A percentile compares a stretch with the other conserved stretches of the same genome.
These are phyloP conservation scores for Chirona hameri DNA, from an alignment of 2,888 invertebrate genomes.

Conservation along the genomic window DNA sequence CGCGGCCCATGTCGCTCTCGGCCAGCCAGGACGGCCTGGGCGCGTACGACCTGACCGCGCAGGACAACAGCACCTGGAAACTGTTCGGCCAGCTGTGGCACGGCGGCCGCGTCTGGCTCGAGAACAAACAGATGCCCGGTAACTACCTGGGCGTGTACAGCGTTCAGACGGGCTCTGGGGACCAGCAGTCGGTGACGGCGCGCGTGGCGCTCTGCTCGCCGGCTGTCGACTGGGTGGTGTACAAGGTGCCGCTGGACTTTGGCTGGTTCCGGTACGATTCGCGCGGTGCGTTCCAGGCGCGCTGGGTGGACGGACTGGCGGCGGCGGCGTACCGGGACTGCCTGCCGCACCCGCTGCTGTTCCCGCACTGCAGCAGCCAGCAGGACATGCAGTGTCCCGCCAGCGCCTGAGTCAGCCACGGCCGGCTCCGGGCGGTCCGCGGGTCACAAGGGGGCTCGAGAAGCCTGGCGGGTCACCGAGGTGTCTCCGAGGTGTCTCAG, in stretches of 20 bases:
- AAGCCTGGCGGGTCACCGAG: too few species aligned
- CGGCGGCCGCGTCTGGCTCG: constrained; percentile 27
- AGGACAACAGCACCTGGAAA: constrained; percentile 22
- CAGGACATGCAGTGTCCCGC: not conserved
- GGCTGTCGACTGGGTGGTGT: constrained; percentile 24
- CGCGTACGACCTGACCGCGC: constrained; percentile 3
- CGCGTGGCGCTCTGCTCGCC: not conserved
- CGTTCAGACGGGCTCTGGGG: too few species aligned
- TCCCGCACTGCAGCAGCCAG: constrained; percentile 6
- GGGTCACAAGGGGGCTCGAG: too few species aligned
- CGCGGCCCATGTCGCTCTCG: not conserved
- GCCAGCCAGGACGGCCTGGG: not conserved
- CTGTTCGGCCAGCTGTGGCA: constrained; percentile 1
- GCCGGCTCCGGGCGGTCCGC: too few species aligned
- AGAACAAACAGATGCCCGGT: constrained; percentile 6
- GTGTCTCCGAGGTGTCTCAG: too few species aligned
- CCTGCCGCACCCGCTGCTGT: constrained; percentile 24
- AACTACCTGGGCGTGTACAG: constrained; percentile 24
- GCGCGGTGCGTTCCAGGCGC: not conserved
- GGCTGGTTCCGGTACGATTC: constrained; percentile 1
- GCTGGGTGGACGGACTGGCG: constrained; percentile 25
- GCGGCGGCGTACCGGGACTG: constrained; percentile 1
- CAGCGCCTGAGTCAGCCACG: not conserved
- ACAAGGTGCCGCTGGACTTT: constrained; percentile 25
- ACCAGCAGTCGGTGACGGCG: not conserved